Percentiles rank a stretch among this genome's conserved stretches.
These are phyloP conservation scores for Hoplostethus atlanticus DNA, from an alignment of 2,797 vertebrate species.

Conservation along the genomic window DNA sequence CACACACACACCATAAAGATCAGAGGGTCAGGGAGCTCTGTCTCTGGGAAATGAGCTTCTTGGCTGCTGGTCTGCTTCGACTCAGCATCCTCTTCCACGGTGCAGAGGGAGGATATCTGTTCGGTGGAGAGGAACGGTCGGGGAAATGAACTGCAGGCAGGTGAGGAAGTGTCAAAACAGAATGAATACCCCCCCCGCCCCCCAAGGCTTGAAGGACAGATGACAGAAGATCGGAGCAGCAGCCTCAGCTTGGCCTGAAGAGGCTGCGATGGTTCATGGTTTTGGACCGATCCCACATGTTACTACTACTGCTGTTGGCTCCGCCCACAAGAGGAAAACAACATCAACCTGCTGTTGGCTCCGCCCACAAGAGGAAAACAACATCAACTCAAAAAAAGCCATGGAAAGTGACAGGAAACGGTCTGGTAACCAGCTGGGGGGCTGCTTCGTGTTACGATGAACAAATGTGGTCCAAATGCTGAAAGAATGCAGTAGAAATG, in stretches of 20 bases:
- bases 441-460: no score
- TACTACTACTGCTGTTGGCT: neutral
- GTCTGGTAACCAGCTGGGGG: neutral
- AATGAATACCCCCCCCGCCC: constrained; percentile 42
- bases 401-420: neutral
- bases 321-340: no score
- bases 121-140: constrained; percentile 43
- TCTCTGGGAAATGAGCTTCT: constrained; percentile 37
- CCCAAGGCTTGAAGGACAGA: constrained; percentile 26
- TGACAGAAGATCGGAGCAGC: constrained; percentile 26
- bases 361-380: no score
- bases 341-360: neutral
- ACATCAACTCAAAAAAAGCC: no score
- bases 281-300: neutral
- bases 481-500: no score
- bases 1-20: constrained; percentile 17
- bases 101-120: constrained; percentile 46
- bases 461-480: no score
- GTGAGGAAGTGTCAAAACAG: constrained; percentile 50
- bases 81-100: constrained; percentile 28
- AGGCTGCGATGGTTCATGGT: neutral
- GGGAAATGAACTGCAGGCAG: constrained; percentile 59
- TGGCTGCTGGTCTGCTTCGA: constrained; percentile 18
- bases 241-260: constrained; percentile 2
- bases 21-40: constrained; percentile 28